Base-by-base conservation (phyloP, 2,797 vertebrate species). In the Sandelia bainsii region DNA sequence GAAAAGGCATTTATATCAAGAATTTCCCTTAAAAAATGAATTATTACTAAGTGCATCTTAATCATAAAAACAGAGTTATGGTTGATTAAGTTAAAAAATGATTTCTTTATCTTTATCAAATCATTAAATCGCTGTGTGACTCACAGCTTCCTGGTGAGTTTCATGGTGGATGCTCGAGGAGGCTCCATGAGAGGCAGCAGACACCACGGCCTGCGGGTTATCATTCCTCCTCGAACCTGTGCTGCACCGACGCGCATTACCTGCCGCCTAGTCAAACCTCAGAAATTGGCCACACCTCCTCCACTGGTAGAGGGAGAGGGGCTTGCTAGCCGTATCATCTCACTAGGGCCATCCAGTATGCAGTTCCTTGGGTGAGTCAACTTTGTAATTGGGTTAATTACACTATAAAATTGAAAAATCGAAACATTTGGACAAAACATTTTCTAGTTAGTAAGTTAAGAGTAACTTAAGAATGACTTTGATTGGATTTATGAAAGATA, bases 151-250 rank as follows among this genome's bases (percentile, higher is more conserved):
- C 92, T 99, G 87, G 98, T 99, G 81, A 99, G 98, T 86, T 99
- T 99, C 87, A 99, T 99, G 98, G 98, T 99, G 56, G 98, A 99
- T 0, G 98, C 98, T 11, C 96, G 98, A 0, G 98, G 98, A 0
- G 98, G 98, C 27, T 99, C 98, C 72, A 98, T 99, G 98, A 91
- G 98, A 39, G 98, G 98, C 60, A 98, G 97, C 82, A 93, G 98
- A 37, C 98, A 99, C 86, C 96, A 99, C 0, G 97, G 98, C 20
- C 93, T 99, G 51, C 93, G 98, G 0, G 97, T 99, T 25, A 95
- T 99, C 78, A 96, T 99, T 81, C 98, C 98, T 0, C 97, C 98
- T 0, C 94, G 97, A 0, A 97, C 97, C 2, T 99, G 98, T 0
- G 96, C 97, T 0, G 98, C 98, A 0, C 98, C 98, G 0, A 99